Conservation (phyloP, 2,888 invertebrate species). For the Eremobia ochroleuca region DNA sequence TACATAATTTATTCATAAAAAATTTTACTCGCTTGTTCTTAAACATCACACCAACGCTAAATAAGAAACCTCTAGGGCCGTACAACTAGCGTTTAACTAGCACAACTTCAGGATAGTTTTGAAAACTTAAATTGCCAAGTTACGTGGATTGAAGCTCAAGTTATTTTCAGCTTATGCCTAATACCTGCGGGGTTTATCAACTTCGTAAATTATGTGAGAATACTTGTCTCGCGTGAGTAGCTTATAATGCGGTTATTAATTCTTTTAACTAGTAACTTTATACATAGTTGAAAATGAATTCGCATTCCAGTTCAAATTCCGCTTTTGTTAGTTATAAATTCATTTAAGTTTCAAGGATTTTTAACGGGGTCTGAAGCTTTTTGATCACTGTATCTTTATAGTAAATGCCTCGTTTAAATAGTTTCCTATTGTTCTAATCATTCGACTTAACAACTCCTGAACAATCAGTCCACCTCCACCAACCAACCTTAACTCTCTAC, state of each 20-base stretch:
- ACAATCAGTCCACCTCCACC: no score
- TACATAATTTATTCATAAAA: constrained; percentile 22
- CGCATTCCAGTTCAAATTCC: not conserved
- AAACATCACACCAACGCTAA: constrained; percentile 37
- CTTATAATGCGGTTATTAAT: constrained; percentile 9
- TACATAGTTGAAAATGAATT: constrained; percentile 2
- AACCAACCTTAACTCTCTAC: no score
- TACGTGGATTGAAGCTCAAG: constrained; percentile 72
- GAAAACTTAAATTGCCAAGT: constrained; percentile 85
- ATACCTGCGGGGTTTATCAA: constrained; percentile 56
- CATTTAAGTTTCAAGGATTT: not conserved
- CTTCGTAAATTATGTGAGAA: constrained; percentile 48
- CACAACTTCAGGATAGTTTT: constrained; percentile 81
- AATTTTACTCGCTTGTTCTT: constrained; percentile 37
- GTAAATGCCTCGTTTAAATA: not conserved
- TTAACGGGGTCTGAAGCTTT: no score
- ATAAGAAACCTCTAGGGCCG: constrained; percentile 74
- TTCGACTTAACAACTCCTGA: not conserved
- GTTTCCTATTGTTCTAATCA: not conserved
- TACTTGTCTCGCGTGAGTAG: constrained; percentile 7
- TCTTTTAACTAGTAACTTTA: constrained; percentile 13
- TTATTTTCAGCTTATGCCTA: constrained; percentile 74
- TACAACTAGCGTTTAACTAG: constrained; percentile 78
- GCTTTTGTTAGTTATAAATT: not conserved
- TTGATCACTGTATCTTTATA: not conserved